Evolutionary conservation across 2,113 vertebrate species (phyloP).

Genomic region (Micronisus gabar): DNA sequence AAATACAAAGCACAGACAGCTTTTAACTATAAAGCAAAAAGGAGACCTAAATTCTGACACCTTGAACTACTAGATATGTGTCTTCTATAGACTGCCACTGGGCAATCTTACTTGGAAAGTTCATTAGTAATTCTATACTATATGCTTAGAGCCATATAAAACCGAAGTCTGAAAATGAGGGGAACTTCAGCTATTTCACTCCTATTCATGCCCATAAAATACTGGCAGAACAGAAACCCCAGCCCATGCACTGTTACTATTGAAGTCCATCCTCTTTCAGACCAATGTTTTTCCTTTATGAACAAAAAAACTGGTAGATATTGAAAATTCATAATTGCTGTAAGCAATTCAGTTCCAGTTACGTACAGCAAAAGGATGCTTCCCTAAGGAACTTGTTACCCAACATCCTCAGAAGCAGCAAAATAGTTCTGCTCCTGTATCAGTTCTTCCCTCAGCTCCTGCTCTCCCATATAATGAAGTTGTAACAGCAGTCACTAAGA

Average conservation of each 20-base stretch:
- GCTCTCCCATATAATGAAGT: background rate
- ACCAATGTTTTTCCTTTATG: background rate
- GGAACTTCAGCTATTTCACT: background rate
- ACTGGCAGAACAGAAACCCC: background rate
- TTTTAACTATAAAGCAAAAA: background rate
- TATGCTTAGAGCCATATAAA: background rate
- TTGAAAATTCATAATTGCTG: background rate
- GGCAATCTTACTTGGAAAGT: background rate
- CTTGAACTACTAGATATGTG: background rate
- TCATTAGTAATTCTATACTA: background rate
- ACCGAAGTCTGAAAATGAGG: background rate
- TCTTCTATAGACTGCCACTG: background rate
- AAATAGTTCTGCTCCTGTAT: background rate
- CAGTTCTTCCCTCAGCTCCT: background rate
- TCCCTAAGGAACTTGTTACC: background rate
- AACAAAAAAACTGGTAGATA: background rate
- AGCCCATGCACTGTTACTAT: background rate
- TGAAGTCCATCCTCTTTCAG: background rate
- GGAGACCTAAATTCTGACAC: background rate
- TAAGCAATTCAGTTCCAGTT: background rate
- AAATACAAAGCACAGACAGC: background rate
- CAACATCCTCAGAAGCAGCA: background rate
- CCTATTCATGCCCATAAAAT: background rate
- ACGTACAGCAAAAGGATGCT: background rate
- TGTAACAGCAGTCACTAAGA: background rate